Evolutionary conservation across 2,888 invertebrate species (phyloP), one percentile per base, ranked within the genome.

Genomic region (Oscheius sp.): DNA sequence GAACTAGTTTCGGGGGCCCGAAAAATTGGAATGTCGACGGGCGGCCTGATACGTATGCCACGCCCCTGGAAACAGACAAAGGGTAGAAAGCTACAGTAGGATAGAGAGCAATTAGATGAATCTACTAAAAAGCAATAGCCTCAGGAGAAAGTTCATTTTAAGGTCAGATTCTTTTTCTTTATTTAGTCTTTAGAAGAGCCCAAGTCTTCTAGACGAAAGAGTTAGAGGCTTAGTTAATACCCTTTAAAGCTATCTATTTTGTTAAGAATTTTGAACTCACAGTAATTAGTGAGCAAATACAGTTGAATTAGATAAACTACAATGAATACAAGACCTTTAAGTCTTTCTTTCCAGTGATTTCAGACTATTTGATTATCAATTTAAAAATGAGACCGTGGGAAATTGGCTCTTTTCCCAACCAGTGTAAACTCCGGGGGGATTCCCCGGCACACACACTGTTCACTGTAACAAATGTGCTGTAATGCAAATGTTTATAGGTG

Each of bases 381-480:
- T 53, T 29, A 53, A 57, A 57, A 57, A 37, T n/a, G 15, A 27
- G 46, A 63, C 63, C 46, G 64, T 64, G 64, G 64, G 64, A 64
- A 64, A 15, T 33, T 10, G 33, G 48, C 33, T 48, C 34, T 58
- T 55, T 55, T 37, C 55, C 55, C 33, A 37, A 10, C 34, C 33
- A 64, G 64, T 64, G 64, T 64, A 64, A 64, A 64, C 64, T 45
- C 34, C 64, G 64, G 29, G 48, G 48, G 45, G 48, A 46, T 33
- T 66, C 61, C 37, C 65, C 57, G 57, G 72, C 64, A n/a, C n/a
- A n/a, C n/a, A n/a, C n/a, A n/a, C n/a, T n/a, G n/a, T n/a, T n/a
- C n/a, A 76, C 76, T 76, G 76, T 76, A 76, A 76, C 76, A 76
- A 72, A n/a, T n/a, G n/a, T 74, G 72, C 71, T 76, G 76, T 76